Evolutionary conservation across 2,888 invertebrate genomes (phyloP).

Genomic region (Drosophila anomelani): DNA sequence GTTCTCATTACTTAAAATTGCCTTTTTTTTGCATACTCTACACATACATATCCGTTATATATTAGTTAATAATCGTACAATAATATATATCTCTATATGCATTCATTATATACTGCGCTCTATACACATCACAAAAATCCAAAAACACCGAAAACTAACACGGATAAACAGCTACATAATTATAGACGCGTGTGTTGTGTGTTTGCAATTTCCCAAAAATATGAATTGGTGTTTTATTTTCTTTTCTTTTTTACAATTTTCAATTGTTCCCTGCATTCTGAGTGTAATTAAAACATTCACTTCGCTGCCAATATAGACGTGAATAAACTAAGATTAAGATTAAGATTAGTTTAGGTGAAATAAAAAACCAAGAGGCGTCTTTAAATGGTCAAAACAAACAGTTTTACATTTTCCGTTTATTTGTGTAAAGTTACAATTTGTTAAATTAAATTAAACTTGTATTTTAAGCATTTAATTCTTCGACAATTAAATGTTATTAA

Average conservation of each 20-base stretch:
- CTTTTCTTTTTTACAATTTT: conserved; percentile 72
- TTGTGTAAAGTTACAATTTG: conserved; percentile 69
- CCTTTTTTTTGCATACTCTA: conserved; percentile 57
- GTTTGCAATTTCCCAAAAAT: conserved; percentile 27
- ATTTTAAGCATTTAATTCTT: conserved; percentile 52
- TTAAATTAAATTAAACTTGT: conserved; percentile 64
- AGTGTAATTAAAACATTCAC: conserved; percentile 62
- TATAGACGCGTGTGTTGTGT: conserved; percentile 48
- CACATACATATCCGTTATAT: conserved; percentile 60
- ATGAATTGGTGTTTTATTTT: conserved; percentile 35
- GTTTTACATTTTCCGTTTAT: conserved; percentile 59
- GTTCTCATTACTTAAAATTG: conserved; percentile 62
- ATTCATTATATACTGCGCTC: conserved; percentile 60
- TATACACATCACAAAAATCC: conserved; percentile 74
- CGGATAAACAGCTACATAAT: conserved; percentile 73
- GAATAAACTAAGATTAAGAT: conserved; percentile 4
- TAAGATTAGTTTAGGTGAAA: conserved; percentile 14
- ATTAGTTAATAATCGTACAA: conserved; percentile 74
- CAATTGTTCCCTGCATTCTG: conserved; percentile 79
- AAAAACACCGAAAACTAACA: conserved; percentile 77
- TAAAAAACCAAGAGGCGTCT: conserved; percentile 46
- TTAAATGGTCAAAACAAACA: conserved; percentile 56
- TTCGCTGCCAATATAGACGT: conserved; percentile 32
- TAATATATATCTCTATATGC: conserved; percentile 58
- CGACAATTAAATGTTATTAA: conserved; percentile 71